Evolutionary conservation across 2,113 vertebrate species (phyloP).

Genomic region (Hemiscyllium ocellatum): DNA sequence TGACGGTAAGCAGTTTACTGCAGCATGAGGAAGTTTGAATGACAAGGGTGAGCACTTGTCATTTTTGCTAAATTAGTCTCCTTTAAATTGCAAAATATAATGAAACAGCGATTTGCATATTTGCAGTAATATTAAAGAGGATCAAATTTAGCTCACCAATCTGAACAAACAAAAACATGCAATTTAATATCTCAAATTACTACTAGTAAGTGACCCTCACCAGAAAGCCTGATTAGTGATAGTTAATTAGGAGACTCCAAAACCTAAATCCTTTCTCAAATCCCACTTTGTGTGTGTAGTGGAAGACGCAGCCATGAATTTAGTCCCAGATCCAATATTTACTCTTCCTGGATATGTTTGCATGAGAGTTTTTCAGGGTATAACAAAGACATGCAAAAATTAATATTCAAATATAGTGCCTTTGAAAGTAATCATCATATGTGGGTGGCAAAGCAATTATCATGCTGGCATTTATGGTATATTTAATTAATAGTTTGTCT

Average conservation of each 20-base stretch:
- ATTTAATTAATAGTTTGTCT: conserved; percentile 94
- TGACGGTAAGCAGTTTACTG: neutral
- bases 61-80: conserved; percentile 94
- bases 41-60: conserved; percentile 90
- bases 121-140: conserved; percentile 97
- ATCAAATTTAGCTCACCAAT: conserved; percentile 87
- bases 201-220: conserved; percentile 90
- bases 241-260: conserved; percentile 96
- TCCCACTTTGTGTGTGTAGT: conserved; percentile 73
- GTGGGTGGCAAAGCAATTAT: conserved; percentile 97
- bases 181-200: conserved; percentile 99
- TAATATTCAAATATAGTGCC: conserved; percentile 76
- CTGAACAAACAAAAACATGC: conserved; percentile 94
- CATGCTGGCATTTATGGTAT: conserved; percentile 90
- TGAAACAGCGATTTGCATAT: conserved; percentile 97
- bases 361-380: conserved; percentile 76
- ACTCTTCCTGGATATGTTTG: conserved; percentile 93
- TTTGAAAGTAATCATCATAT: conserved; percentile 78
- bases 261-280: conserved; percentile 74
- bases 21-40: conserved; percentile 67
- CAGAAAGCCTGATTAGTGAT: conserved; percentile 91
- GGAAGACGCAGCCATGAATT: conserved; percentile 80
- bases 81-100: conserved; percentile 85
- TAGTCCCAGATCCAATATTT: conserved; percentile 99
- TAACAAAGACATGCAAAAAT: conserved; percentile 71